A percentile compares a stretch with the other conserved stretches of the same genome.
phyloP scores from a whole-genome alignment of 2,888 invertebrate genomes.

The Aromia moschata region DNA sequence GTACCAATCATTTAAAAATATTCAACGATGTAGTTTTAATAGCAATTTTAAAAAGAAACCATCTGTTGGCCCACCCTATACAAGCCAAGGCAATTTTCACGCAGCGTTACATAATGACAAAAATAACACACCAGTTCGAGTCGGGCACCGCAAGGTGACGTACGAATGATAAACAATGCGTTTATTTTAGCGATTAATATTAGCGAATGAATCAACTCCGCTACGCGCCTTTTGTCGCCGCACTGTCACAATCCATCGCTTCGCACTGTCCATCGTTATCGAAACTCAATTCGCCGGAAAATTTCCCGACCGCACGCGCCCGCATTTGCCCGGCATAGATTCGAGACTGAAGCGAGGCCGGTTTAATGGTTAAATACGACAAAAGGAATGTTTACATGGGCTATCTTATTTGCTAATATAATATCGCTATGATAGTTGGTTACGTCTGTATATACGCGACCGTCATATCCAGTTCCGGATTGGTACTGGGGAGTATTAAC shows the following conservation, averaged over 20 bases:
- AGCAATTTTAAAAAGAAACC: too few species aligned
- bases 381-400: constrained; percentile 9
- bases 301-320: neutral
- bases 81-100: too few species aligned
- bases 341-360: constrained; percentile 4
- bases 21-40: too few species aligned
- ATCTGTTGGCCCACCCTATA: too few species aligned
- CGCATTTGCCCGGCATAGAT: constrained; percentile 7
- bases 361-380: constrained; percentile 14
- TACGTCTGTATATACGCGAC: constrained; percentile 6
- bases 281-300: too few species aligned
- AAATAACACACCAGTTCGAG: neutral
- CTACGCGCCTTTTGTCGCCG: neutral
- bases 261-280: neutral
- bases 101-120: neutral
- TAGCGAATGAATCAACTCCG: neutral
- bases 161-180: neutral
- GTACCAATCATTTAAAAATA: too few species aligned
- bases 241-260: neutral
- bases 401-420: constrained; percentile 19
- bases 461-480: constrained; percentile 19
- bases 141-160: neutral
- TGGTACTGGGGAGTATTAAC: constrained; percentile 11
- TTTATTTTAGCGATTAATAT: neutral
- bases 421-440: constrained; percentile 11